phyloP scores from a whole-genome alignment of 2,797 vertebrate species.

The Sternarchorhynchus goeldii region DNA sequence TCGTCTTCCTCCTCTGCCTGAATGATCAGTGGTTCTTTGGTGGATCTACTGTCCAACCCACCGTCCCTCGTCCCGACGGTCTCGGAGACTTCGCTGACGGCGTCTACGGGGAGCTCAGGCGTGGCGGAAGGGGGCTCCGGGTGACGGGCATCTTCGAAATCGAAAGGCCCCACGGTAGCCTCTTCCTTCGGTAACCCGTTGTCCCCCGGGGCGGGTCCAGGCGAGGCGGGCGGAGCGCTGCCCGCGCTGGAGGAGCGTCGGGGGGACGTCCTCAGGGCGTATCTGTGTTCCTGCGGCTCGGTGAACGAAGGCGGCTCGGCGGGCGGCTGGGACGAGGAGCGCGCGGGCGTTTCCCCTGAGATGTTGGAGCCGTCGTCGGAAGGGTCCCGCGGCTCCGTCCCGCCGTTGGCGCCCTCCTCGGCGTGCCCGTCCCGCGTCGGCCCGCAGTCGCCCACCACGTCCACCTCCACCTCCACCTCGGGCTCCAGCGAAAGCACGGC shows the following conservation, averaged over 20 bases:
- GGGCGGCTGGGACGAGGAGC: constrained; percentile 64
- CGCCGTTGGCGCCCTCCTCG: constrained; percentile 69
- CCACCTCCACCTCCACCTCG: constrained; percentile 87
- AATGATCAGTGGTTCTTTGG: constrained; percentile 81
- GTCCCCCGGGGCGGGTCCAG: constrained; percentile 86
- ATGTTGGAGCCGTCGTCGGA: constrained; percentile 72
- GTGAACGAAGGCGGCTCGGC: constrained; percentile 80
- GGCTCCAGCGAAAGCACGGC: constrained; percentile 84
- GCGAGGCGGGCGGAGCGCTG: constrained; percentile 78
- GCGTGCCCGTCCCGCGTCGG: constrained; percentile 84
- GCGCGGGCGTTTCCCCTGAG: constrained; percentile 84
- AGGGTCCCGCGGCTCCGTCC: constrained; percentile 55
- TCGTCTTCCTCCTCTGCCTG: constrained; percentile 79
- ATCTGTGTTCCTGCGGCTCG: constrained; percentile 95
- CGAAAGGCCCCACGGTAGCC: constrained; percentile 69
- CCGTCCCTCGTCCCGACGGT: constrained; percentile 70
- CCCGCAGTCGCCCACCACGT: constrained; percentile 87
- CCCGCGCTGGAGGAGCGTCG: constrained; percentile 79
- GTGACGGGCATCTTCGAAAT: constrained; percentile 56
- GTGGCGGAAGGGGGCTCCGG: constrained; percentile 59
- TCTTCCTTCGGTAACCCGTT: constrained; percentile 85
- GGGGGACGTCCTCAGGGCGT: constrained; percentile 94
- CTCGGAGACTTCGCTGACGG: constrained; percentile 65
- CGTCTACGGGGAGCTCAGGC: constrained; percentile 57
- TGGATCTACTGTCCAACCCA: constrained; percentile 67